Evolutionary conservation across 2,113 vertebrate genomes (phyloP).

Genomic region (Entelurus aequoreus): DNA sequence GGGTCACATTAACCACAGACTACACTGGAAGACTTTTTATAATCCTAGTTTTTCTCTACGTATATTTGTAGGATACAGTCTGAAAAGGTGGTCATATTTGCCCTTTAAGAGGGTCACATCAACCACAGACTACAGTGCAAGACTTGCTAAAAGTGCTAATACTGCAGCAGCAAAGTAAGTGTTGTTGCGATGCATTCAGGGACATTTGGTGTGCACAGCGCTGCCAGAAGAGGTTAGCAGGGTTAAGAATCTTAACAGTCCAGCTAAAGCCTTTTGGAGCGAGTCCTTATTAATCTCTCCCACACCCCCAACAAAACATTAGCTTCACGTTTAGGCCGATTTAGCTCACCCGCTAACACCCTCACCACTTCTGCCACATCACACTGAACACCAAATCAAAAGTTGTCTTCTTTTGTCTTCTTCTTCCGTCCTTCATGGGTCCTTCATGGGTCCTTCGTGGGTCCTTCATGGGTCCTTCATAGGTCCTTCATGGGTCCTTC

Average conservation of each 20-base stretch:
- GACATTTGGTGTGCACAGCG: slow-evolving; percentile 69
- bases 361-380: slow-evolving; percentile 67
- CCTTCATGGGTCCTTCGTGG: too few species aligned
- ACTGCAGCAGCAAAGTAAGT: slow-evolving; percentile 34
- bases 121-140: too few species aligned
- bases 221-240: slow-evolving; percentile 82
- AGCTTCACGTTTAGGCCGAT: slow-evolving; percentile 87
- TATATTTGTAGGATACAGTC: too few species aligned
- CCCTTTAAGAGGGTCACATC: too few species aligned
- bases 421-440: background rate
- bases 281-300: slow-evolving; percentile 92
- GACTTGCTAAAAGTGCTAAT: too few species aligned
- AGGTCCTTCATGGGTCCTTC: too few species aligned
- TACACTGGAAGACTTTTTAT: too few species aligned
- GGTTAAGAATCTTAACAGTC: slow-evolving; percentile 89
- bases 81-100: too few species aligned
- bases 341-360: slow-evolving; percentile 77
- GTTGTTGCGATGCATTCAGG: slow-evolving; percentile 58
- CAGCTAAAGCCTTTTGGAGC: slow-evolving; percentile 83
- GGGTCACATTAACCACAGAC: too few species aligned
- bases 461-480: too few species aligned
- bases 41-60: too few species aligned
- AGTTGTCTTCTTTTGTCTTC: background rate
- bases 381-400: slow-evolving; percentile 8
- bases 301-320: slow-evolving; percentile 85